Evolutionary conservation across 2,113 vertebrate genomes (phyloP).

Genomic region (Gopherus evgoodei): DNA sequence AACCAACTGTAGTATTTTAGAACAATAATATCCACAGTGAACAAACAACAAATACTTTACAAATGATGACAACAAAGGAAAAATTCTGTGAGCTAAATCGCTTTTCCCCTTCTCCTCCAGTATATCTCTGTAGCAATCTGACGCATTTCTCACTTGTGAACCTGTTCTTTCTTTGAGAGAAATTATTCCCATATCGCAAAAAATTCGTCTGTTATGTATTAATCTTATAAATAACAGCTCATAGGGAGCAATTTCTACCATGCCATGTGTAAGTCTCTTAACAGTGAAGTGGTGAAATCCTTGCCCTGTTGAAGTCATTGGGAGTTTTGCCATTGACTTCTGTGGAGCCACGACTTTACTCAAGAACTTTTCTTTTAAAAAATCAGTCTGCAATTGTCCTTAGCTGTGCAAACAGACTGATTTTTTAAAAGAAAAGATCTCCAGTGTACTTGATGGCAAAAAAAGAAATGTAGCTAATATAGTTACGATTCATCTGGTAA

Average conservation of each 20-base stretch:
- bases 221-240: background rate
- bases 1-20: background rate
- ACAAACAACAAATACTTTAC: background rate
- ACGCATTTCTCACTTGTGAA: background rate
- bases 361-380: background rate
- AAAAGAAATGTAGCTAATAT: background rate
- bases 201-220: background rate
- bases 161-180: background rate
- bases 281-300: rapidly evolving
- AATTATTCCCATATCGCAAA: background rate
- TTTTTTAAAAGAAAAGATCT: background rate
- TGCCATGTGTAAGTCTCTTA: background rate
- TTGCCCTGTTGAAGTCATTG: background rate
- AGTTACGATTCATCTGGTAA: background rate
- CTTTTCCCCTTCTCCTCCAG: background rate
- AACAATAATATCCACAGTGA: background rate
- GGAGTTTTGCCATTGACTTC: background rate
- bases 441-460: background rate
- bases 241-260: background rate
- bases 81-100: background rate
- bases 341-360: background rate
- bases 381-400: background rate
- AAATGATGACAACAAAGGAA: background rate
- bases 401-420: background rate
- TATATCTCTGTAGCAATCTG: background rate